Conservation (phyloP, 2,113 vertebrate genomes). For the Lampris incognitus region DNA sequence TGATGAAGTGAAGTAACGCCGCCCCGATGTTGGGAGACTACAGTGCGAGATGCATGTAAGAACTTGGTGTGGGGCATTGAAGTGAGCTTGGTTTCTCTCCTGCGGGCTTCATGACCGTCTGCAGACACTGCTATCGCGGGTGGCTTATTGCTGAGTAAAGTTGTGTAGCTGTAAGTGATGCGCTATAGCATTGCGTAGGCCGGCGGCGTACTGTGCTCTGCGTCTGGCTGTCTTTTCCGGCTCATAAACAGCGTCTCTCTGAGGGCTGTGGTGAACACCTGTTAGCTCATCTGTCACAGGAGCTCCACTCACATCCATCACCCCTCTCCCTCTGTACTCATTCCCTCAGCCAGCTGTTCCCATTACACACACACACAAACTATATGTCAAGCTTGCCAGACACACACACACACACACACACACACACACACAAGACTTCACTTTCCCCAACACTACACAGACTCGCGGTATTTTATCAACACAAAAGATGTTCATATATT, state of each 20-base stretch:
- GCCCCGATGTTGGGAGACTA: background rate
- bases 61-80: constrained; percentile 1
- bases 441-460: constrained; percentile 30
- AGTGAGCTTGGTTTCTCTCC: background rate
- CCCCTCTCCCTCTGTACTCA: constrained; percentile 79
- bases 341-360: constrained; percentile 79
- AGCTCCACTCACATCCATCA: constrained; percentile 77
- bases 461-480: constrained; percentile 6
- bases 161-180: constrained; percentile 58
- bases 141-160: constrained; percentile 39
- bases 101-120: background rate
- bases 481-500: constrained; percentile 22
- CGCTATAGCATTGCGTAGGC: constrained; percentile 35
- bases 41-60: background rate
- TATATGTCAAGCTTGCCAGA: constrained; percentile 44
- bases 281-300: constrained; percentile 80
- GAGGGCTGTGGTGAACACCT: constrained; percentile 77
- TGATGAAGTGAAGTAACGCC: no score
- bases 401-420: constrained; percentile 44
- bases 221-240: constrained; percentile 77
- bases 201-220: constrained; percentile 53
- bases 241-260: constrained; percentile 79
- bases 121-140: constrained; percentile 7
- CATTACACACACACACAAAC: constrained; percentile 56
- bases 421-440: background rate